Conservation (phyloP, 2,888 invertebrate genomes). For the Chydorus sphaericus region DNA sequence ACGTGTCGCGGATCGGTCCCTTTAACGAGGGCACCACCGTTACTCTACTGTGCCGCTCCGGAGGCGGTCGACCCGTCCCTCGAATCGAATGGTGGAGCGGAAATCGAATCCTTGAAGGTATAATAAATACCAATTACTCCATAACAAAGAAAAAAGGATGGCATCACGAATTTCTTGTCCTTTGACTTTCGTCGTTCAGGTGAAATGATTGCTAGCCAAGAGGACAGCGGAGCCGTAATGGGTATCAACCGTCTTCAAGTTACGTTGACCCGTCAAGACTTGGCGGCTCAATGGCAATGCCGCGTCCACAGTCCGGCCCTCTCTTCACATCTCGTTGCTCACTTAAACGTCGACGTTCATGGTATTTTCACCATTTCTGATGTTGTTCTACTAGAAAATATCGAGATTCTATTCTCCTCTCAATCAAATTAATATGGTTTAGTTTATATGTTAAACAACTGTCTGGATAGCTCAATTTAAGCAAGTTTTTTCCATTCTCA, state of each 20-base stretch:
- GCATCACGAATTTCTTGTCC: no score
- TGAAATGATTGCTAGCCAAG: constrained; percentile 34
- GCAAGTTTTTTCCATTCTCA: no score
- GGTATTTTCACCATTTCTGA: no score
- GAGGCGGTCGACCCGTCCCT: constrained; percentile 71
- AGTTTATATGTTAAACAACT: no score
- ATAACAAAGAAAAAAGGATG: no score
- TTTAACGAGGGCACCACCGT: constrained; percentile 51
- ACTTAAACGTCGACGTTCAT: constrained; percentile 51
- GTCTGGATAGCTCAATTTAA: neutral
- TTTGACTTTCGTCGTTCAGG: constrained; percentile 33
- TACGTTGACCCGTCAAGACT: constrained; percentile 51
- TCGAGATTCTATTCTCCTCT: no score
- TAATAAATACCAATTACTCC: constrained; percentile 15
- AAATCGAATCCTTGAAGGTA: constrained; percentile 45
- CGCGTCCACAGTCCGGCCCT: constrained; percentile 54
- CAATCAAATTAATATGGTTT: no score
- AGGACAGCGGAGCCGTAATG: constrained; percentile 43
- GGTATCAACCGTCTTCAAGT: constrained; percentile 47
- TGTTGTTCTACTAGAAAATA: no score
- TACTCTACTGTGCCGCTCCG: constrained; percentile 55
- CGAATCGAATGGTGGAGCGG: constrained; percentile 73
- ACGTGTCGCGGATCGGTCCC: constrained; percentile 50
- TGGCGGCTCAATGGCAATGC: constrained; percentile 55
- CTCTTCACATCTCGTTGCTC: constrained; percentile 27